Conservation (phyloP, 2,888 invertebrate species). For the Morpho helenor region DNA sequence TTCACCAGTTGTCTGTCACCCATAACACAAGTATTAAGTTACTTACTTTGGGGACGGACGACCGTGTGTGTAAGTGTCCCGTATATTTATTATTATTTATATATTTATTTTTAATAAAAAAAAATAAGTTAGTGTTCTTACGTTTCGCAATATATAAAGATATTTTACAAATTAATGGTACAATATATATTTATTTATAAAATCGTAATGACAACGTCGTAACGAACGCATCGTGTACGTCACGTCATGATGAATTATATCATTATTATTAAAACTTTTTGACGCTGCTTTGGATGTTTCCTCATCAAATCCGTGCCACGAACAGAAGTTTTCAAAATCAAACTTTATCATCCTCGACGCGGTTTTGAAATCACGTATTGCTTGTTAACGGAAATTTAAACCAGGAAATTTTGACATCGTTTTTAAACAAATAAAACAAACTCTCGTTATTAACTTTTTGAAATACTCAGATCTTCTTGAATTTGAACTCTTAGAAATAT, state of each 20-base stretch:
- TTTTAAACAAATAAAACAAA: not conserved
- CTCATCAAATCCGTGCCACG: conserved; percentile 7
- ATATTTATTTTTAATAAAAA: too few species aligned
- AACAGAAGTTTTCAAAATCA: conserved; percentile 6
- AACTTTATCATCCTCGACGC: conserved; percentile 1
- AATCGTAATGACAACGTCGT: too few species aligned
- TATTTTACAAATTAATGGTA: too few species aligned
- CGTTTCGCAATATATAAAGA: too few species aligned
- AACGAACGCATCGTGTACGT: not conserved
- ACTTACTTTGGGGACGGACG: too few species aligned
- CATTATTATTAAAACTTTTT: conserved; percentile 14
- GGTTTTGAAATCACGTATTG: not conserved
- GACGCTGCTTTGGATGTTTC: conserved; percentile 16
- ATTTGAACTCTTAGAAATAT: not conserved
- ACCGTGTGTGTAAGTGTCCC: too few species aligned
- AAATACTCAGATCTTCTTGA: not conserved
- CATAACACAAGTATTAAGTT: too few species aligned
- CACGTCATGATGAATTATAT: not conserved
- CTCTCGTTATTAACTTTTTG: not conserved
- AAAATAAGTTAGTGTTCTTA: too few species aligned
- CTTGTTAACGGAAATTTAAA: not conserved
- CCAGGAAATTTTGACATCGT: not conserved
- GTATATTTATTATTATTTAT: too few species aligned
- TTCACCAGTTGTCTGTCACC: too few species aligned
- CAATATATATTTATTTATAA: too few species aligned